phyloP scores from a whole-genome alignment of 2,113 vertebrate species.

The Amblyopsis rosae region DNA sequence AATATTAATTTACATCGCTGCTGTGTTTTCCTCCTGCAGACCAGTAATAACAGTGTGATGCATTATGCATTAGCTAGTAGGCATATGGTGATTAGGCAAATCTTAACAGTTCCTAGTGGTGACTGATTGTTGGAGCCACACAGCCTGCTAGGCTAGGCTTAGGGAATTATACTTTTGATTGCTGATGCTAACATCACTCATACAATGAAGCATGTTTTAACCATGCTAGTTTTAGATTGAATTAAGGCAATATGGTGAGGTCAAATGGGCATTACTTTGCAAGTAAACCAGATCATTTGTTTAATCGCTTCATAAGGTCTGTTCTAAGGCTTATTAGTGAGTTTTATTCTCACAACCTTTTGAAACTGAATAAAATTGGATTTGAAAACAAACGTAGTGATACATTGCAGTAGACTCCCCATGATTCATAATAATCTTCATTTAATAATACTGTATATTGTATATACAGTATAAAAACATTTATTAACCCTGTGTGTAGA shows the following conservation, averaged over 20 bases:
- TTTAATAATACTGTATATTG: no score
- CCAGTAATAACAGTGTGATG: conserved; percentile 64
- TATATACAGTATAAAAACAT: no score
- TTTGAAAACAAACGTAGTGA: no score
- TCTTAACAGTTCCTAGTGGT: conserved; percentile 42
- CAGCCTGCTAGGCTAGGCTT: conserved; percentile 18
- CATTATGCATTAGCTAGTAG: conserved; percentile 68
- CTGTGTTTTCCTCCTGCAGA: conserved; percentile 59
- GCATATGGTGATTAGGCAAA: conserved; percentile 66
- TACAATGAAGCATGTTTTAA: conserved; percentile 13
- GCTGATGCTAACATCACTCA: conserved; percentile 32
- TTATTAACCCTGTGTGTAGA: no score
- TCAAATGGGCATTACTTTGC: conserved; percentile 13
- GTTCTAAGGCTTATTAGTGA: no score
- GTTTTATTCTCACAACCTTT: no score
- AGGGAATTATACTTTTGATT: conserved; percentile 26
- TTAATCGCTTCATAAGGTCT: no score
- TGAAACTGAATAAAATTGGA: no score
- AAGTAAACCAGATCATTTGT: not conserved
- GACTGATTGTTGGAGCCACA: conserved; percentile 16
- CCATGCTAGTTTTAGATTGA: not conserved
- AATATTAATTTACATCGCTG: conserved; percentile 73
- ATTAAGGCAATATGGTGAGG: conserved; percentile 15
- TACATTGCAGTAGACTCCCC: no score
- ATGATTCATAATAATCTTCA: no score